phyloP scores from a whole-genome alignment of 2,797 vertebrate genomes.

The Pithecia hirsuta region DNA sequence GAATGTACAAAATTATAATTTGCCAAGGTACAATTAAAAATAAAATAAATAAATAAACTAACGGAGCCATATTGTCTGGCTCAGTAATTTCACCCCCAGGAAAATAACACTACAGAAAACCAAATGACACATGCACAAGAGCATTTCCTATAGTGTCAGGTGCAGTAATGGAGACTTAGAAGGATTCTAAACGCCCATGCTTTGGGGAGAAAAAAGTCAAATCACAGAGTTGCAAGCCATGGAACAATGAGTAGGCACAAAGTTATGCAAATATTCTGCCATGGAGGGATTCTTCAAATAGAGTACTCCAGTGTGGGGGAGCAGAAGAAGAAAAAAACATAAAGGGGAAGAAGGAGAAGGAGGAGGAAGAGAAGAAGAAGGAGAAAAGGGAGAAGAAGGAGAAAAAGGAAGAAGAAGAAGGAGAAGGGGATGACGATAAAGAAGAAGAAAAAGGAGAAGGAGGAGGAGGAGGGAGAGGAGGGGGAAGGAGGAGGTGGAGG shows the following conservation, averaged over 20 bases:
- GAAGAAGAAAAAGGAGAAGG: no score
- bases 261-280: accelerated
- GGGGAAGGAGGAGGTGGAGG: accelerated
- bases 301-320: accelerated
- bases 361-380: no score
- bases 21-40: neutral
- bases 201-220: neutral
- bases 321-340: neutral
- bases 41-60: neutral
- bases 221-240: accelerated
- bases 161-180: no score
- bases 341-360: neutral
- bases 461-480: accelerated
- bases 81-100: neutral
- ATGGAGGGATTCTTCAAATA: neutral
- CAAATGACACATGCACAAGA: accelerated
- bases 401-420: no score
- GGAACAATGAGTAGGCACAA: accelerated
- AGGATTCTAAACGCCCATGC: accelerated
- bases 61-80: accelerated
- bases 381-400: accelerated
- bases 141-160: accelerated
- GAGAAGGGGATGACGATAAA: accelerated
- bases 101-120: neutral
- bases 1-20: neutral